These are phyloP conservation scores for Pangasius mekongensis DNA, from an alignment of 2,797 vertebrate species.

Conservation along the genomic window DNA sequence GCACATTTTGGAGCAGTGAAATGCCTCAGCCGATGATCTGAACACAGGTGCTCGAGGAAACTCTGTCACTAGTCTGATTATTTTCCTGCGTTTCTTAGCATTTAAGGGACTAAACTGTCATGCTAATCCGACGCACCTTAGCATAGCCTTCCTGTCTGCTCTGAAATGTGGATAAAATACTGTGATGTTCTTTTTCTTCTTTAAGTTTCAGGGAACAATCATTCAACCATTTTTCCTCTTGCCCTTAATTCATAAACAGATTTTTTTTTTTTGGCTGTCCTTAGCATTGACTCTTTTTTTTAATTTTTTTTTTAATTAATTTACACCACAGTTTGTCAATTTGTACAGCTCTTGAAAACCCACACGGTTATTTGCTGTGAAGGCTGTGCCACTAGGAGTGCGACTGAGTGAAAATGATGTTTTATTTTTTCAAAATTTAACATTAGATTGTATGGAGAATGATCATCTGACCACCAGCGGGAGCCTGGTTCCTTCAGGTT, in stretches of 20 bases:
- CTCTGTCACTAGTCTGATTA: neutral
- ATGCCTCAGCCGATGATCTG: neutral
- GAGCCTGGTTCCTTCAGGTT: constrained; percentile 46
- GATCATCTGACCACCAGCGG: constrained; percentile 1
- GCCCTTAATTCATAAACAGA: neutral
- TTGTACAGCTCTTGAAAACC: neutral
- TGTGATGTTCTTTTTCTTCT: constrained; percentile 40
- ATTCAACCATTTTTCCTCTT: constrained; percentile 6
- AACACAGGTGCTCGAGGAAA: neutral
- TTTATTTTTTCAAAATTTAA: constrained; percentile 3
- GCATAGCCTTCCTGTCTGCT: constrained; percentile 45
- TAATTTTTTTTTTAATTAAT: neutral
- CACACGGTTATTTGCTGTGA: neutral
- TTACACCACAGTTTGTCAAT: neutral
- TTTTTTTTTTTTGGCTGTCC: neutral
- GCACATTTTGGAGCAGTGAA: constrained; percentile 39
- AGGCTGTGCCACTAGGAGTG: neutral
- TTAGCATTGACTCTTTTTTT: neutral
- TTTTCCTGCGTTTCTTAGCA: constrained; percentile 13
- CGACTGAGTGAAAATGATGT: too few relatives aligned
- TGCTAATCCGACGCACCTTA: neutral
- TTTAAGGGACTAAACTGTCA: neutral
- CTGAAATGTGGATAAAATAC: constrained; percentile 28
- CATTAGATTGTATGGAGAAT: neutral
- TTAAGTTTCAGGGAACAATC: constrained; percentile 51